A percentile compares a stretch with the other conserved stretches of the same genome.
Conservation (phyloP, 1,140 invertebrate genomes). For the Venustaconcha ellipsiformis region DNA sequence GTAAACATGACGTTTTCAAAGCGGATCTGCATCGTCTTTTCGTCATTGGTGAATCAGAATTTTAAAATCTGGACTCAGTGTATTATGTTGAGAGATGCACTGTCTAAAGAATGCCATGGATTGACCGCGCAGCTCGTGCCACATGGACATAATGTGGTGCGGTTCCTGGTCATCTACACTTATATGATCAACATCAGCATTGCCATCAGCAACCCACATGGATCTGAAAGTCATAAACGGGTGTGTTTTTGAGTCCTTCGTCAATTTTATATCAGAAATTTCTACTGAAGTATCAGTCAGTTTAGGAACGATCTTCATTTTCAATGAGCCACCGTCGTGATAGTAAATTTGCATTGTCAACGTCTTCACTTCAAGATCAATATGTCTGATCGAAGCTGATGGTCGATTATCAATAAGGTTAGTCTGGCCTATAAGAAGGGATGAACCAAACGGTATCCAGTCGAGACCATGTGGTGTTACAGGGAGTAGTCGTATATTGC, state of each 20-base stretch:
- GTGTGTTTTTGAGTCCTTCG: constrained; percentile 1
- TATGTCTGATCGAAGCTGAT: constrained; percentile 29
- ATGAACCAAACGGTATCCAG: constrained; percentile 40
- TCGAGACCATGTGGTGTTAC: constrained; percentile 31
- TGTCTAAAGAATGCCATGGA: constrained; percentile 37
- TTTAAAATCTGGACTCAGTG: constrained; percentile 24
- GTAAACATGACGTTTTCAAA: no score
- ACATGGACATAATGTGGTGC: constrained; percentile 29
- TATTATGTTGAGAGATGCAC: constrained; percentile 25
- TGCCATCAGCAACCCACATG: constrained; percentile 45
- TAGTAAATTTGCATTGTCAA: constrained; percentile 22
- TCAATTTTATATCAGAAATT: constrained; percentile 31
- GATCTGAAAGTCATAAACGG: constrained; percentile 39
- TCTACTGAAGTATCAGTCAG: constrained; percentile 22
- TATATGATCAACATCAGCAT: constrained; percentile 44
- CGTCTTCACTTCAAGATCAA: constrained; percentile 26
- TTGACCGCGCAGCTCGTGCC: constrained; percentile 36
- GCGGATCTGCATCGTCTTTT: no score
- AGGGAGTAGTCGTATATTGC: constrained; percentile 27
- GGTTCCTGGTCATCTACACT: constrained; percentile 35
- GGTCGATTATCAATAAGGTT: constrained; percentile 20
- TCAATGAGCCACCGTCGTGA: constrained; percentile 20
- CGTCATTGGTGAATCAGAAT: background rate
- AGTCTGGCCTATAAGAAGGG: constrained; percentile 35
- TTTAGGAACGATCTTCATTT: constrained; percentile 25